phyloP scores from a whole-genome alignment of 2,113 vertebrate species.

The Scophthalmus maximus region DNA sequence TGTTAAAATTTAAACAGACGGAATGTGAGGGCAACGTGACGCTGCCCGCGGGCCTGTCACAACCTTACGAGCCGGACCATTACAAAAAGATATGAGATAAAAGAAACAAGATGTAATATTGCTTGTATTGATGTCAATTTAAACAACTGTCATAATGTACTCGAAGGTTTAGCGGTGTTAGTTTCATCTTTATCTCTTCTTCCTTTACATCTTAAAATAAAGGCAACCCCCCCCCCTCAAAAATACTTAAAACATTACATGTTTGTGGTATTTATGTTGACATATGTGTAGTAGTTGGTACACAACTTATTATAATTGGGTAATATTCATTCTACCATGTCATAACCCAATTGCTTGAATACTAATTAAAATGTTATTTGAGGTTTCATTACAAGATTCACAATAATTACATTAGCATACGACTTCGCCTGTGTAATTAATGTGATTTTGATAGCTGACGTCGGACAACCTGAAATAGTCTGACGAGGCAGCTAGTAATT shows the following conservation, averaged over 20 bases:
- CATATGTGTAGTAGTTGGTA: neutral
- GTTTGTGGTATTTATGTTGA: neutral
- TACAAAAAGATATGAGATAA: neutral
- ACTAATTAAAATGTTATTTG: neutral
- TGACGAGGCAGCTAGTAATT: constrained; percentile 71
- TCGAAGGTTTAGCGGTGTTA: neutral
- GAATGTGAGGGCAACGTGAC: constrained; percentile 50
- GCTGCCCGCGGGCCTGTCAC: neutral
- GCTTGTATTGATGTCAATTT: neutral
- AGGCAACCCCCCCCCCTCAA: neutral
- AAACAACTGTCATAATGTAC: neutral
- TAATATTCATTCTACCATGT: neutral
- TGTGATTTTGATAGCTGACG: neutral
- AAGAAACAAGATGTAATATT: neutral
- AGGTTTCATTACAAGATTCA: neutral
- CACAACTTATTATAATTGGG: neutral
- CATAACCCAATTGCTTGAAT: neutral
- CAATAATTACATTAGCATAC: neutral
- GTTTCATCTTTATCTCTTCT: neutral
- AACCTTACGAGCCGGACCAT: constrained; percentile 7
- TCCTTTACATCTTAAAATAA: neutral
- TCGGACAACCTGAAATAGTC: neutral
- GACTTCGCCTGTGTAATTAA: neutral
- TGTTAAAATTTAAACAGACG: constrained; percentile 76
- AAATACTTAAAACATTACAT: no score